Conservation (phyloP, 1,140 invertebrate genomes). For the Oncopodura yosiiana region DNA sequence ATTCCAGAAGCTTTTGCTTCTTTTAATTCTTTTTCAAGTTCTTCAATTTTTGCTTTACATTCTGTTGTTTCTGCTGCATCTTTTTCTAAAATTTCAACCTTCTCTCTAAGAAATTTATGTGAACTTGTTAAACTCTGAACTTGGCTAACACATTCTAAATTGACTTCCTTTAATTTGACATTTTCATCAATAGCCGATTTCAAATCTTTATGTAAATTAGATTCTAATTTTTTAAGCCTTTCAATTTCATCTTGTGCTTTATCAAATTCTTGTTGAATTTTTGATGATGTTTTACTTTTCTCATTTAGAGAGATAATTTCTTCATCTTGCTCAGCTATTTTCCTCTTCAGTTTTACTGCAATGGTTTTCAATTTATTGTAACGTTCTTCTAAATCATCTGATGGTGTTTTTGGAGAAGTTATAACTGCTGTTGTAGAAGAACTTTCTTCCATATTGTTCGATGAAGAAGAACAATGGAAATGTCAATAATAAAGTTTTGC, state of each 20-base stretch:
- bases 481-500: no score
- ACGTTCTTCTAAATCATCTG: slow-evolving; percentile 23
- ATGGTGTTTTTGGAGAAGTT: no score
- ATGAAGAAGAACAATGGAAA: no score
- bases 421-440: no score
- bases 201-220: slow-evolving; percentile 29
- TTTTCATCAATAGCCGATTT: slow-evolving; percentile 26
- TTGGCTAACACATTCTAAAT: neutral
- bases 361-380: slow-evolving; percentile 30
- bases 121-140: slow-evolving; percentile 24
- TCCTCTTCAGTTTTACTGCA: slow-evolving; percentile 30
- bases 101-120: slow-evolving; percentile 26
- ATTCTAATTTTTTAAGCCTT: slow-evolving; percentile 20
- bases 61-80: slow-evolving; percentile 5
- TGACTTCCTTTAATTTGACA: slow-evolving; percentile 23
- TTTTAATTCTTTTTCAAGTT: slow-evolving; percentile 31
- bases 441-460: no score
- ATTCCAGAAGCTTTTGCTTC: slow-evolving; percentile 20
- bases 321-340: slow-evolving; percentile 22
- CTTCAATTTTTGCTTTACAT: slow-evolving; percentile 14
- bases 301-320: slow-evolving; percentile 25
- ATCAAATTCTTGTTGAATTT: slow-evolving; percentile 33
- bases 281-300: slow-evolving; percentile 27
- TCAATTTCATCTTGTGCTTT: slow-evolving; percentile 34
- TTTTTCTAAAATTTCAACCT: slow-evolving; percentile 25